Base-by-base conservation (phyloP, 2,797 vertebrate species). In the Sebastes diploproa region DNA sequence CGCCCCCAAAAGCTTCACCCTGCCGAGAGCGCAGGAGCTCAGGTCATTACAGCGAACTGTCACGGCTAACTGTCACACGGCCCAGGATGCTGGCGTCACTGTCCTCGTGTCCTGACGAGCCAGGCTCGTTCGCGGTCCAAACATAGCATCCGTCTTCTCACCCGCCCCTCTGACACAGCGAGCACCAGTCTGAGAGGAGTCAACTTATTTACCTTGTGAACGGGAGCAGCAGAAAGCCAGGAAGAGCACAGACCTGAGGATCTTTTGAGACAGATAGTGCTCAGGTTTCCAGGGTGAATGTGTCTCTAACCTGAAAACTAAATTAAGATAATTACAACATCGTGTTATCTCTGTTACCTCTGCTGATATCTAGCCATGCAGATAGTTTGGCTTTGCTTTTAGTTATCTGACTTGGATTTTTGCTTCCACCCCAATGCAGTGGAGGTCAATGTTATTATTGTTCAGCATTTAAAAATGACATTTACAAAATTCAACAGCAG, bases 41-140 rank as follows among this genome's bases (percentile, higher is more conserved):
- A 90, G 95, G 95, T 95, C 94, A 95, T 96, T 96, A 95, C 90
- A 85, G 89, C 93, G 84, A 94, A 91, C 92, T 95, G 93, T 95
- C 93, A 93, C 77, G 63, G 88, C 80, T 86, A 86, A 90, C 92
- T 94, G 91, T 94, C 92, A 94, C 91, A 83, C 36, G 46, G 88
- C 72, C 88, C 85, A 76, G 90, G 88, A 90, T 89, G 81, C 88
- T 73, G 61, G 82, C 82, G 80, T 90, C 89, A 87, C 88, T 87
- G 77, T 89, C 82, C 88, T 64, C 80, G 29, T 85, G 87, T 88
- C 87, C 89, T 87, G 90, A 91, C 54, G 84, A 88, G 85, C 85
- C 13, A 50, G 75, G 80, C 87, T 91, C 83, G 82, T 91, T 89
- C 82, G 56, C 6, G 72, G 80, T 91, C 90, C 92, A 93, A 92